These are phyloP conservation scores for Mus spretus DNA, from an alignment of 2,797 vertebrate species.

Conservation along the genomic window DNA sequence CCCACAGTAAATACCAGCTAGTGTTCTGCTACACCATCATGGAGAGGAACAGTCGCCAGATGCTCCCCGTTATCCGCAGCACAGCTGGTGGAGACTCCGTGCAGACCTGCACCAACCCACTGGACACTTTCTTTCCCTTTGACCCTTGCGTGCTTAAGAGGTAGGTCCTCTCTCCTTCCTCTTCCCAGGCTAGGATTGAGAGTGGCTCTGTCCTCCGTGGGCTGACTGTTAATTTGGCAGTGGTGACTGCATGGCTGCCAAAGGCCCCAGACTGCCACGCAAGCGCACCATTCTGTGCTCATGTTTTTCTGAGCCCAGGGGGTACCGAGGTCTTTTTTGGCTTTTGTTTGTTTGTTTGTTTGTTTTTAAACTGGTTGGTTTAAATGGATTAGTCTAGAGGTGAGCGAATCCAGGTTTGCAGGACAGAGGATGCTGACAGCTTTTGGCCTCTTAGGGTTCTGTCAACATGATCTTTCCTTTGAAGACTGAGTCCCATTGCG, in stretches of 20 bases:
- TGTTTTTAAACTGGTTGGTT: neutral
- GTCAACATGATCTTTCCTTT: neutral
- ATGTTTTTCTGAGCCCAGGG: neutral
- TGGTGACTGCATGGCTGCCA: neutral
- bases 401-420: neutral
- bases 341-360: neutral
- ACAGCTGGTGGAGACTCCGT: slow-evolving; percentile 90
- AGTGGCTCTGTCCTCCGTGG: neutral
- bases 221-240: rapidly evolving
- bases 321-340: neutral
- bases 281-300: neutral
- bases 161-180: slow-evolving; percentile 84
- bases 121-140: slow-evolving; percentile 98
- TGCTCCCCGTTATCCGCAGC: too few relatives aligned
- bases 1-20: slow-evolving; percentile 94
- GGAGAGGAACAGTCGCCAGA: too few relatives aligned
- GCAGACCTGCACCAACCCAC: slow-evolving; percentile 94
- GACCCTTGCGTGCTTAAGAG: slow-evolving; percentile 97
- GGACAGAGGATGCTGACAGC: neutral
- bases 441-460: neutral
- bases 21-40: too few relatives aligned
- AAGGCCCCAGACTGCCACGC: neutral
- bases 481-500: neutral
- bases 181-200: neutral
- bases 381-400: neutral